phyloP scores from a whole-genome alignment of 2,888 invertebrate species.

The Dolomedes plantarius region DNA sequence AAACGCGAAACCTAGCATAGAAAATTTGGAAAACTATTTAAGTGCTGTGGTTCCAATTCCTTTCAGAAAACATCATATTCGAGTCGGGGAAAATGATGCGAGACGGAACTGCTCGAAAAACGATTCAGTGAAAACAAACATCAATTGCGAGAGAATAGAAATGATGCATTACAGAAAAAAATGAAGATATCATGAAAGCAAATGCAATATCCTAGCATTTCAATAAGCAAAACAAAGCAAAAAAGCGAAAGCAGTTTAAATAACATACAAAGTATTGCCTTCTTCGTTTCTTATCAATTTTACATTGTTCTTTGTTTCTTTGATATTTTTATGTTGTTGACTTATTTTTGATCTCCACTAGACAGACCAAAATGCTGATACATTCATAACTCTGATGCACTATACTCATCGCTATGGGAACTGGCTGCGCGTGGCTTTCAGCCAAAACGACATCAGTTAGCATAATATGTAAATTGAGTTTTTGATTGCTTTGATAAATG shows the following conservation, averaged over 20 bases:
- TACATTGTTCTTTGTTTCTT: not conserved
- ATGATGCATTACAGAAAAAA: conserved; percentile 1
- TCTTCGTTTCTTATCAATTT: conserved; percentile 35
- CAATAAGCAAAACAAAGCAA: conserved; percentile 16
- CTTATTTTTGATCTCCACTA: conserved; percentile 10
- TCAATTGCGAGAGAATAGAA: conserved; percentile 20
- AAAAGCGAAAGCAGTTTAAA: conserved; percentile 35
- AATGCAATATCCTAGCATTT: conserved; percentile 10
- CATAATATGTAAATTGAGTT: conserved; percentile 72
- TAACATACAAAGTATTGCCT: conserved; percentile 44
- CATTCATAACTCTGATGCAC: conserved; percentile 67
- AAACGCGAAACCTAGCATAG: not conserved
- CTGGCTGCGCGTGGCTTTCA: conserved; percentile 52
- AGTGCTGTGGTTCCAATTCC: not conserved
- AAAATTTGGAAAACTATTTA: not conserved
- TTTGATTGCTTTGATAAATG: conserved; percentile 72
- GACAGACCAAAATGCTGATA: conserved; percentile 65
- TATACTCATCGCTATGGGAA: conserved; percentile 20
- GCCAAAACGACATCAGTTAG: conserved; percentile 71
- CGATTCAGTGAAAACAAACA: not conserved
- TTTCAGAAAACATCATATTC: not conserved
- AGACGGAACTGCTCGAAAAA: not conserved
- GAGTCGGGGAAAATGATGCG: not conserved
- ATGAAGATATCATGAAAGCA: conserved; percentile 12
- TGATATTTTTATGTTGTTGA: conserved; percentile 11